Base-by-base conservation (phyloP, 2,113 vertebrate genomes). In the Uropsilus gracilis region DNA sequence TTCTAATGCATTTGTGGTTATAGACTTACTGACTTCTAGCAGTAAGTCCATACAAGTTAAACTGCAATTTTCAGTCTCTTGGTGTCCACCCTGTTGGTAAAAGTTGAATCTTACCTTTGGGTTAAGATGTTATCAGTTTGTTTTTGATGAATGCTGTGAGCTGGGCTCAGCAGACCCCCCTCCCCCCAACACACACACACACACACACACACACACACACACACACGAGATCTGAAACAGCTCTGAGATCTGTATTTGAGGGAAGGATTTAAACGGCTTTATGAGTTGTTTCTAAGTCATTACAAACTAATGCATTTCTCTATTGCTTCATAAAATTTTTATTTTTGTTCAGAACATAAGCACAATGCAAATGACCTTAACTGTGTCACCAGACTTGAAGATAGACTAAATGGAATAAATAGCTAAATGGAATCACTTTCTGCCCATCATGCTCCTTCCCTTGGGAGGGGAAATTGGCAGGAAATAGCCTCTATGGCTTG, bases 341-440 rank as follows among this genome's bases (percentile, higher is more conserved):
- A 13, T 39, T 90, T 69, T n/a, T 42, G 18, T 80, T 53, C 50
- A 61, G 42, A 61, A 37, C 20, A 55, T 34, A 76, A 68, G 14
- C 14, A 32, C 37, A 76, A 30, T 39, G n/a, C 42, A 82, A 28
- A 42, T 59, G 39, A 48, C 10, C 3, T 17, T 78, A 46, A 8
- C 9, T 46, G 0, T 48, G 24, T 82, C 17, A 34, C 59, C 0
- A 37, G 66, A 44, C 37, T 20, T 48, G 44, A 48, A 32, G 71
- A 44, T 10, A 59, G 73, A 42, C 59, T 28, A 61, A 61, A 61
- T 22, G 20, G 53, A 50, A 53, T 53, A 17, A 55, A 55, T 6
- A 0, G 44, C n/a, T 57, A 13, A 6, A 8, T 2, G 5, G 48
- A 34, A 17, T 28, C 66, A 0, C 8, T 3, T 2, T 5, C 32